Base-by-base conservation (phyloP, 2,888 invertebrate genomes). In the Fragum whitleyi region DNA sequence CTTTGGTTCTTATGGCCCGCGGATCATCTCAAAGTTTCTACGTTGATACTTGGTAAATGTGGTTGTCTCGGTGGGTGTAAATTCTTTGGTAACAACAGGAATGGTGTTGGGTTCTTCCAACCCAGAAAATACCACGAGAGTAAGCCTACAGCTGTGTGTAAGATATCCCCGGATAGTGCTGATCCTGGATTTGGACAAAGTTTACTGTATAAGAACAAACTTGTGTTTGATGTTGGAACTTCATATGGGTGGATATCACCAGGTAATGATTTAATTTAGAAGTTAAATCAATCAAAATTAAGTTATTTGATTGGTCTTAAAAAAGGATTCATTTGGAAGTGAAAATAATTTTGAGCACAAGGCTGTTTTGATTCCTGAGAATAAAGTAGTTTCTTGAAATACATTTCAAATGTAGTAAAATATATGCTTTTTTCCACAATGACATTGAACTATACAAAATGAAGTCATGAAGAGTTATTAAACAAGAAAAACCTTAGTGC, bases 141-240 rank as follows among this genome's bases (percentile, higher is more conserved):
- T 0, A 86, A 75, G 16, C 86, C 83, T 32, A 82, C 88, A 23
- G 93, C 93, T 36, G 87, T 93, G 6, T 90, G 87, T 36, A 90
- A 92, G 77, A 84, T 92, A 26, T 91, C 88, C 68, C 89, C 91
- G 9, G 91, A 88, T 68, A 91, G 90, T 5, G 85, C 83, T 89
- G 98, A 98, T 92, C 97, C 96, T 89, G 98, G 98, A 0, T 99
- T 97, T 92, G 98, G 98, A 0, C 98, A 99, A 94, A 98, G 98
- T 92, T 96, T 99, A 89, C 94, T 99, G 28, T 97, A 98, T 96
- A 97, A 76, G 96, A 96, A 39, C 96, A 97, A 90, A 93, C 94
- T 98, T 11, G 96, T 98, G 62, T 98, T 98, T 93, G 97, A 98
- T 88, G 97, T 97, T 0, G 97, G 97, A 0, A 96, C 89, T 96